Evolutionary conservation across 1,140 invertebrate genomes (phyloP), one percentile per base, ranked within the genome.

Genomic region (Macrobrachium rosenbergii): DNA sequence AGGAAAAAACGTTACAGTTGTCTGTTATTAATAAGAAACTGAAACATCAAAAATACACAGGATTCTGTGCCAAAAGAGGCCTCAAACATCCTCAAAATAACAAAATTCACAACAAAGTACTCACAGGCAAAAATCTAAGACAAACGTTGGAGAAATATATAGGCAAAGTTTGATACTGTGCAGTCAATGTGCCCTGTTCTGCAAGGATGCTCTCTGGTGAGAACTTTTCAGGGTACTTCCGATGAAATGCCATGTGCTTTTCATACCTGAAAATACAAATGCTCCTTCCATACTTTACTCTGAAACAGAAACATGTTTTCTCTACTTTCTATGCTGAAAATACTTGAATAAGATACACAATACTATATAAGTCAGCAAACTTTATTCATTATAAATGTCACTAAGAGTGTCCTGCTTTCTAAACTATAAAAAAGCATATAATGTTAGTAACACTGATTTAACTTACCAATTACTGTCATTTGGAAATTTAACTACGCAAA

Each of bases 61-160:
- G 52, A 10, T 23, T 43, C 11, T 10, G 14, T 16, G n/a, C 5
- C 58, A 1, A 79, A 21, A 37, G 23, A 45, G 0, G 5, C 12
- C 2, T 17, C 10, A 82, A 43, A 72, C 0, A 58, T 43, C 0
- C 5, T 16, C 0, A 17, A 82, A 43, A n/a, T 52, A 23, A 69
- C 6, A 69, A 45, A 69, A 43, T 73, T 83, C 28, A 75, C 60
- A 60, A n/a, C 43, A 17, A 28, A 72, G 0, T 16, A 88, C 86
- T 83, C 43, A 89, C 98, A 0, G 98, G 98, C 19, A 99, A 93
- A 93, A 99, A 99, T 84, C 98, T 92, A 0, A 99, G 93, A 91
- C 98, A 99, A n/a, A 99, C 97, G 92, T 99, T 99, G 79, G 97
- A 97, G 91, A 99, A 97, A 91, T 99, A 99, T 1, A 98, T 96